Evolutionary conservation across 2,888 invertebrate genomes (phyloP), one percentile per base, ranked within the genome.

Genomic region (Amblyteles armatorius): DNA sequence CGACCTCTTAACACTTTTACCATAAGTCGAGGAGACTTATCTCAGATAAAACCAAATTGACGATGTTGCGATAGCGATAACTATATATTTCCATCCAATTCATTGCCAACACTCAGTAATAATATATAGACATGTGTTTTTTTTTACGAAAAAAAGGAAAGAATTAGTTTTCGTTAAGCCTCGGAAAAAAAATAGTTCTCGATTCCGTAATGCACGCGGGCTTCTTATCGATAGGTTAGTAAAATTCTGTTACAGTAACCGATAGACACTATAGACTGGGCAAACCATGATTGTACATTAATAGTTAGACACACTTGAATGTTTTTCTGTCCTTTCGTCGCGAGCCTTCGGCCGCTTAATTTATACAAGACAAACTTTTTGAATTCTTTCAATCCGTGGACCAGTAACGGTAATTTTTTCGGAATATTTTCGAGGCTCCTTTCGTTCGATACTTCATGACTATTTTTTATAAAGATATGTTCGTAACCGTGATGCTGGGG

Each of bases 141-240:
- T 44, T 87, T 69, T 80, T n/a, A 60, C 60, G 29, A 60, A 60
- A 60, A 60, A 44, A 44, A 44, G 1, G 71, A 85, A 71, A 85
- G 80, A 86, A 85, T 87, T 82, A 87, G 73, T 82, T 76, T 26
- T 22, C 68, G 72, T 78, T 36, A 52, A 84, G 68, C 44, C 78
- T 87, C 77, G 55, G 48, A 36, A 78, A 86, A 84, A 84, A 79
- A 73, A 67, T 57, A 50, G 79, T 81, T 84, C 78, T 71, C 78
- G 48, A 76, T 73, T 84, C 48, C 65, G 26, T 55, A 44, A 79
- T 67, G 65, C 22, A 71, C 22, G 76, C 79, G 69, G 65, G 68
- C 68, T 72, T 74, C 71, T 79, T 60, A 26, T 73, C 19, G 13
- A 44, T 74, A 55, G 65, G 29, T 73, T 67, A 22, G 63, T 73